Percentiles rank a stretch among this genome's conserved stretches.
Evolutionary conservation across 92 coral and sea anemone species (phyloP).

Genomic region (Palythoa grandiflora): DNA sequence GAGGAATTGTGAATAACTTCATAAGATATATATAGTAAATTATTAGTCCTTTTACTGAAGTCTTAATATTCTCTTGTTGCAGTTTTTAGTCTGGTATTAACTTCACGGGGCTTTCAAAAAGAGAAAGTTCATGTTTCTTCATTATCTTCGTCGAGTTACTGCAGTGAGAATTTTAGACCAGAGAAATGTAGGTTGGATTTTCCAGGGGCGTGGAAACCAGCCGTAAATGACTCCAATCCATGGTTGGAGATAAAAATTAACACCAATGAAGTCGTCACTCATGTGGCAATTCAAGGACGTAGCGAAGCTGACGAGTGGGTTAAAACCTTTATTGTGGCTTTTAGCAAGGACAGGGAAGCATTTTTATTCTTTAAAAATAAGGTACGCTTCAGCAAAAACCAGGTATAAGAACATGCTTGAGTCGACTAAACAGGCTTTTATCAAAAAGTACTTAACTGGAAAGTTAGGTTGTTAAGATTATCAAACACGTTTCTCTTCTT

Average conservation of each 20-base stretch:
- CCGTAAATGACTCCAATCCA: neutral
- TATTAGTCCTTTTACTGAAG: too few species aligned
- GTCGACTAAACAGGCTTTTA: too few species aligned
- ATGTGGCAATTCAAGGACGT: constrained; percentile 8
- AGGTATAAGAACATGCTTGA: too few species aligned
- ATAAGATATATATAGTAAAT: too few species aligned
- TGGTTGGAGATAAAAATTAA: constrained; percentile 13
- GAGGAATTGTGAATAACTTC: too few species aligned
- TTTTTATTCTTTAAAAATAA: neutral
- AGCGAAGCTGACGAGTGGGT: constrained; percentile 4
- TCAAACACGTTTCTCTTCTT: too few species aligned
- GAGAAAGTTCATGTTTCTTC: neutral
- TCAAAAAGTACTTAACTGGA: neutral
- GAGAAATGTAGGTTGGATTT: neutral
- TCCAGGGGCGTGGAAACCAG: constrained; percentile 23
- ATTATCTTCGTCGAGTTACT: constrained; percentile 2
- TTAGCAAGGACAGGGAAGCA: neutral
- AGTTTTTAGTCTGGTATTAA: neutral
- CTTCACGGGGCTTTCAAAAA: neutral
- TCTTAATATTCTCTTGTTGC: neutral
- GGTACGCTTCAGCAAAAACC: neutral
- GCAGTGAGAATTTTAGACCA: neutral
- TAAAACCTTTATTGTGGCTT: neutral
- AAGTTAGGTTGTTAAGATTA: neutral
- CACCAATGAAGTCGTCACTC: neutral